phyloP scores from a whole-genome alignment of 1,140 invertebrate species.

The Spodoptera frugiperda region DNA sequence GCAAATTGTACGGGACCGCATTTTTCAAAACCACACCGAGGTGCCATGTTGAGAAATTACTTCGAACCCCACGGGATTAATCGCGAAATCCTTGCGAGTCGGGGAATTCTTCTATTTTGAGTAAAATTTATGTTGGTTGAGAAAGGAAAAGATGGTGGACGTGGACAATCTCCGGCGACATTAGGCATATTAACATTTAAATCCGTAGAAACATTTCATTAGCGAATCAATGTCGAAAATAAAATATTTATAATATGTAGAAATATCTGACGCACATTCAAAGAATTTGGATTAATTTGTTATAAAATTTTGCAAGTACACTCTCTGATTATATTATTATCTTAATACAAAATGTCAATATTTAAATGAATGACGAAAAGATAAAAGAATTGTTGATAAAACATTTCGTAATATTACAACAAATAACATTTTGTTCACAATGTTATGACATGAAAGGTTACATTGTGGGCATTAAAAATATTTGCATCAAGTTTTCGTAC shows the following conservation, averaged over 20 bases:
- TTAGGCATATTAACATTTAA: not conserved
- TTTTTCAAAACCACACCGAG: conserved; percentile 36
- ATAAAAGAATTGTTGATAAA: conserved; percentile 15
- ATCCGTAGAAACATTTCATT: not conserved
- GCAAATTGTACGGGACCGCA: conserved; percentile 20
- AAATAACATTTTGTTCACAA: conserved; percentile 9
- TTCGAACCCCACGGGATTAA: conserved; percentile 18
- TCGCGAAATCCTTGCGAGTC: not conserved
- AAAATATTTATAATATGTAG: not conserved
- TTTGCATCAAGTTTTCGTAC: no score
- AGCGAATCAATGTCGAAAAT: not conserved
- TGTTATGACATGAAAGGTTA: not conserved
- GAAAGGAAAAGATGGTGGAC: no score
- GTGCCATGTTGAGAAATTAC: conserved; percentile 20
- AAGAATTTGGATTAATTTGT: conserved; percentile 18
- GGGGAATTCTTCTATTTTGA: not conserved
- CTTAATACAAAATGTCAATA: conserved; percentile 13
- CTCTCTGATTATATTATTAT: conserved; percentile 1
- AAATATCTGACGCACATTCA: not conserved
- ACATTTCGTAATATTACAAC: not conserved
- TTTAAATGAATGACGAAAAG: conserved; percentile 19
- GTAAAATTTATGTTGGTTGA: not conserved
- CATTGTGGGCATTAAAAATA: no score
- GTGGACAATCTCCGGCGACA: not conserved
- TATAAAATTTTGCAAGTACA: conserved; percentile 10